Base-by-base conservation (phyloP, 2,113 vertebrate species). In the Desmodus rotundus region DNA sequence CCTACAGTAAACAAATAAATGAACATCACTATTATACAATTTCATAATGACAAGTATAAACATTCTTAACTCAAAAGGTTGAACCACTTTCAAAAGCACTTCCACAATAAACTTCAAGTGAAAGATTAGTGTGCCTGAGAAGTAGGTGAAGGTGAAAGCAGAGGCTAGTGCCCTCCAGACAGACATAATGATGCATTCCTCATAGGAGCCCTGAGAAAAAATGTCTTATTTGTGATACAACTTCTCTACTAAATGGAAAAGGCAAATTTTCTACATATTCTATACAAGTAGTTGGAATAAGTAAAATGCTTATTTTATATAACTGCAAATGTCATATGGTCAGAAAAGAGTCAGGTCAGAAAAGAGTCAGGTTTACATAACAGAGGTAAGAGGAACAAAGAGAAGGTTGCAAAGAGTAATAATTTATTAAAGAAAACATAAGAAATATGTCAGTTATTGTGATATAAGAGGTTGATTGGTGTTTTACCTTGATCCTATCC, bases 101-200 rank as follows among this genome's bases (percentile, higher is more conserved):
- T 56, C 17, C 61, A 65, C 61, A 6, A 56, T 3, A n/a, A 81
- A 4, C 13, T 22, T 63, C 3, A 0, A 10, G n/a, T 52, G 16
- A 61, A 68, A 9, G 2, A 22, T 41, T 1, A 56, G 1, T 19
- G 1, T 38, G 22, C 10, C 24, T 41, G 33, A 89, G 24, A 84
- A 36, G 24, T 9, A 56, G 9, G 22, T 5, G 2, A 56, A 63
- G 1, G 50, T 12, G n/a, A 17, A 31, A 24, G 4, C 4, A 22
- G 3, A 1, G 2, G 9, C 4, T 17, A 4, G 1, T 28, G 24
- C 5, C 4, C 28, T 78, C 24, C 68, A 81, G 78, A 70, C 31
- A 74, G 3, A 9, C 0, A 1, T 28, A 16, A 73, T 24, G 3
- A 22, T 52, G 4, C 2, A 2, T 0, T 19, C 5, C 9, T 13